phyloP scores from a whole-genome alignment of 2,797 vertebrate species.

The Enteromius treurensis region DNA sequence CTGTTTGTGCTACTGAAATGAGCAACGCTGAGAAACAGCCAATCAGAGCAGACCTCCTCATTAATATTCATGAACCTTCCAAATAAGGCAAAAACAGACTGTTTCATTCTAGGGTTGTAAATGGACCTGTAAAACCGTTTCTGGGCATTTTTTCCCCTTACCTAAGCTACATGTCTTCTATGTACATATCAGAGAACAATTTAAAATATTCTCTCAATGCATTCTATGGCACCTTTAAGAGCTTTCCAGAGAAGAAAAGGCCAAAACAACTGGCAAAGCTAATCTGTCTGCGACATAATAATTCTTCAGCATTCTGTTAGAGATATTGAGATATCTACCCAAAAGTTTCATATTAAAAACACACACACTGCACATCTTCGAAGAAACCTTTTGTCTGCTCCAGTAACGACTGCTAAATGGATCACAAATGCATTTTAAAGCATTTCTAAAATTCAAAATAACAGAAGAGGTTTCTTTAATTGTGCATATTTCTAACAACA shows the following conservation, averaged over 20 bases:
- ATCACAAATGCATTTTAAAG: not conserved
- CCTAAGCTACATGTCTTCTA: no score
- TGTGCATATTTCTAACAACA: slow-evolving; percentile 11
- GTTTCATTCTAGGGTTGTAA: no score
- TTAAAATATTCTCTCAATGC: no score
- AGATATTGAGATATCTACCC: not conserved
- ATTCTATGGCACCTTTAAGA: not conserved
- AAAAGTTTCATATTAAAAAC: not conserved
- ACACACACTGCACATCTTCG: not conserved
- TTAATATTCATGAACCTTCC: no score
- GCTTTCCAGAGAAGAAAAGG: not conserved
- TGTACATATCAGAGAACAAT: no score
- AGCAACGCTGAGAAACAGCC: no score
- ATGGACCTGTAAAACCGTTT: no score
- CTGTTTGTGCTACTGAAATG: no score
- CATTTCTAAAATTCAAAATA: not conserved
- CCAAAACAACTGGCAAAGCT: not conserved
- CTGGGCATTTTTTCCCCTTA: no score
- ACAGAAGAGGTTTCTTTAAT: not conserved
- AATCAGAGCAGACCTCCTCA: no score
- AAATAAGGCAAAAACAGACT: no score
- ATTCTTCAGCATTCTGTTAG: not conserved
- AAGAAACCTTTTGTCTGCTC: not conserved
- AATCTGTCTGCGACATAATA: not conserved
- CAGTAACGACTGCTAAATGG: not conserved